phyloP scores from a whole-genome alignment of 2,797 vertebrate species.

The Sardinella longiceps region DNA sequence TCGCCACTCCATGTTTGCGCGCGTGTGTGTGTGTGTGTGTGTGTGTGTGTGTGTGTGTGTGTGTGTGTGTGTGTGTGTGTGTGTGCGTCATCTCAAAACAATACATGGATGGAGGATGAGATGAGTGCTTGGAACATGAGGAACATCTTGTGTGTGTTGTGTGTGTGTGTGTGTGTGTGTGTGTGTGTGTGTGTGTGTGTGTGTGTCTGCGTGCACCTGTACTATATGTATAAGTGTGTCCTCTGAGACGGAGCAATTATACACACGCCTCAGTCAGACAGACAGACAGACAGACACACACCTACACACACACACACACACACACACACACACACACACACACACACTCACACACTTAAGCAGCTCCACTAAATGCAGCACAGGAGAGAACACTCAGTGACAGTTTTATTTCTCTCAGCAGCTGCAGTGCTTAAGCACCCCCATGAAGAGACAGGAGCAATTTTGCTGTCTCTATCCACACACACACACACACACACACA shows the following conservation, averaged over 20 bases:
- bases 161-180: neutral
- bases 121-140: neutral
- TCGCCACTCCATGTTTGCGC: too few relatives aligned
- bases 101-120: neutral
- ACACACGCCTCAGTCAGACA: neutral
- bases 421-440: neutral
- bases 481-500: neutral
- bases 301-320: too few relatives aligned
- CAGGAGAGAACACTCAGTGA: neutral
- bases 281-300: neutral
- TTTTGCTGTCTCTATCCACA: neutral
- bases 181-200: neutral
- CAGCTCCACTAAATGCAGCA: neutral
- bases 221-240: neutral
- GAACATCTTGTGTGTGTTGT: neutral
- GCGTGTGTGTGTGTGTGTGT: too few relatives aligned
- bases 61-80: too few relatives aligned
- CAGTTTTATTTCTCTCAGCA: conserved; percentile 5
- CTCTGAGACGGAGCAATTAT: too few relatives aligned
- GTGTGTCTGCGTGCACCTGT: neutral
- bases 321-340: neutral
- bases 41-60: too few relatives aligned
- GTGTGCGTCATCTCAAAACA: too few relatives aligned
- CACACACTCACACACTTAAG: too few relatives aligned
- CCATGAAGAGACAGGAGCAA: neutral